Evolutionary conservation across 2,797 vertebrate genomes (phyloP).

Genomic region (Gymnoscopelus microlampas): DNA sequence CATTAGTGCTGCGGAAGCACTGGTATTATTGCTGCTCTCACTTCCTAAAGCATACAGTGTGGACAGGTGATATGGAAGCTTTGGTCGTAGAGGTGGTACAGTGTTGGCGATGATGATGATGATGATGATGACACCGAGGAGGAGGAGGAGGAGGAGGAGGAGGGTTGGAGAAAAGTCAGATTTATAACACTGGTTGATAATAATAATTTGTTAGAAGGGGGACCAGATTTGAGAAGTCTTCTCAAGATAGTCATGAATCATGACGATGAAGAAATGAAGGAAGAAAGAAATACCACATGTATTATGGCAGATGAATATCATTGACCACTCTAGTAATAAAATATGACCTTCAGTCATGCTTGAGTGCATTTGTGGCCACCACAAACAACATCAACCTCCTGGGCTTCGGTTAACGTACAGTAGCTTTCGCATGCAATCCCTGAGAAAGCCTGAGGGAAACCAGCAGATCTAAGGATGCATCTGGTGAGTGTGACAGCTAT

Average conservation of each 20-base stretch:
- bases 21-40: constrained; percentile 3
- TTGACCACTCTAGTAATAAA: not conserved
- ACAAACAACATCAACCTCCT: constrained; percentile 6
- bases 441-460: constrained; percentile 51
- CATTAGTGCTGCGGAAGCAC: constrained; percentile 43
- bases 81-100: not conserved
- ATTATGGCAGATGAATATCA: not conserved
- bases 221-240: not conserved
- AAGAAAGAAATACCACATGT: not conserved
- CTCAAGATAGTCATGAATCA: not conserved
- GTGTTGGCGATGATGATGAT: not conserved
- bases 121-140: constrained; percentile 12
- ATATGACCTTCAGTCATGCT: not conserved
- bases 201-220: not conserved
- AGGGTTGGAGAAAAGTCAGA: too few relatives aligned
- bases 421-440: constrained; percentile 41
- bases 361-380: constrained; percentile 4
- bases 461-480: constrained; percentile 50
- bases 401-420: constrained; percentile 35
- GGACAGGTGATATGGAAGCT: constrained; percentile 14
- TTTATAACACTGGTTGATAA: not conserved
- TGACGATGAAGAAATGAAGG: not conserved
- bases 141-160: not conserved
- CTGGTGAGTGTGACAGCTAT: constrained; percentile 52
- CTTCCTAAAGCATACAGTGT: constrained; percentile 11